Evolutionary conservation across 2,113 vertebrate genomes (phyloP).

Genomic region (Tor tambroides): DNA sequence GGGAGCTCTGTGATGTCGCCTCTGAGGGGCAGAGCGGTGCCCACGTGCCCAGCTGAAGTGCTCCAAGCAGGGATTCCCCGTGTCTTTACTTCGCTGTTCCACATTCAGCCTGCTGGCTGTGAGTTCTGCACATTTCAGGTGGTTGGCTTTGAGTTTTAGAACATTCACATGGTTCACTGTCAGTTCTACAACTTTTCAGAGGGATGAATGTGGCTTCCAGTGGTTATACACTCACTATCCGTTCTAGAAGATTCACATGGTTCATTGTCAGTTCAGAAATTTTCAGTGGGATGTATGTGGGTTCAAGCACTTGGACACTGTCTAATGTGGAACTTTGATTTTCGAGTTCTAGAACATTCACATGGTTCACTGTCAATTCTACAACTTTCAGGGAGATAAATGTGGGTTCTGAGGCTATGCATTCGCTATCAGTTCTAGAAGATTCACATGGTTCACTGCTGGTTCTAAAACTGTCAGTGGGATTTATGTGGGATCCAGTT

Average conservation of each 20-base stretch:
- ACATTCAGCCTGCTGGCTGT: neutral
- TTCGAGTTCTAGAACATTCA: neutral
- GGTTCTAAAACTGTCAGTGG: no score
- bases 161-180: neutral
- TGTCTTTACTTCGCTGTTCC: neutral
- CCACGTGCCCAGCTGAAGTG: constrained; percentile 9
- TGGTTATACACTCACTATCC: no score
- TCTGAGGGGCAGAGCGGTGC: neutral
- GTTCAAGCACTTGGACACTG: no score
- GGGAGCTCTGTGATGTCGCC: neutral
- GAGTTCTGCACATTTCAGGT: neutral
- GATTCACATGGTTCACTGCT: no score
- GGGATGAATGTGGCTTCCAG: no score
- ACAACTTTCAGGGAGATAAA: neutral
- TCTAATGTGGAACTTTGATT: no score
- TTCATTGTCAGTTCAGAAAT: no score
- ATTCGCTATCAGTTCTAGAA: neutral
- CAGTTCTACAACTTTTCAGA: no score
- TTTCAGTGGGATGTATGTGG: no score
- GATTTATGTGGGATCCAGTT: no score
- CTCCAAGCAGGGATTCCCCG: neutral
- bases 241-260: no score
- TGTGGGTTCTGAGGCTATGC: no score
- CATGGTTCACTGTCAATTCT: neutral
- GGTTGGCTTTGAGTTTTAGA: neutral